Percentiles rank a stretch among this genome's conserved stretches.
Conservation (phyloP, 92 coral and sea anemone species). For the Muricea muricata region DNA sequence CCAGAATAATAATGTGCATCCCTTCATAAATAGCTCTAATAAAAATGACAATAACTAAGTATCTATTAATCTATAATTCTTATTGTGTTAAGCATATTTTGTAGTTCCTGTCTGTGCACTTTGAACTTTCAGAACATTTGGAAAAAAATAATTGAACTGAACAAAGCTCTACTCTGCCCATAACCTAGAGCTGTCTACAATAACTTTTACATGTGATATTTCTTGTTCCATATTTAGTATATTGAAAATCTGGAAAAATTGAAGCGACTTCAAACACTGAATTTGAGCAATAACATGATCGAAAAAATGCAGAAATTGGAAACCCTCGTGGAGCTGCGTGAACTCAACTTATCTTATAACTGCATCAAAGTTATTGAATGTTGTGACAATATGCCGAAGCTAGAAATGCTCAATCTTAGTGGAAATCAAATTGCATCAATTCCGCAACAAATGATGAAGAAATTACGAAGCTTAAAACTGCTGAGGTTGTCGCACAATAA, state of each 20-base stretch:
- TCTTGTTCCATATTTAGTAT: slow-evolving; percentile 63
- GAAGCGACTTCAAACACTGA: slow-evolving; percentile 72
- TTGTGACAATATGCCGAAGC: slow-evolving; percentile 70
- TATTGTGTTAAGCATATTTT: too few relatives aligned
- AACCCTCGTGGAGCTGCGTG: slow-evolving; percentile 76
- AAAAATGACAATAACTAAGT: too few relatives aligned
- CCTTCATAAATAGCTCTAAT: too few relatives aligned
- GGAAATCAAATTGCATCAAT: slow-evolving; percentile 78
- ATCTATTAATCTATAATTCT: too few relatives aligned
- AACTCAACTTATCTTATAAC: slow-evolving; percentile 88
- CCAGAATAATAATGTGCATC: too few relatives aligned
- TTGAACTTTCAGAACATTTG: too few relatives aligned
- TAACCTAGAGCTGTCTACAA: too few relatives aligned
- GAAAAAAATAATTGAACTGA: too few relatives aligned
- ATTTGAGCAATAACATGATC: slow-evolving; percentile 85
- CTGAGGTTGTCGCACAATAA: slow-evolving; percentile 81
- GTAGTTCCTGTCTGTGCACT: too few relatives aligned
- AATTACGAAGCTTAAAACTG: slow-evolving; percentile 75
- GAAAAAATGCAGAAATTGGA: slow-evolving; percentile 94
- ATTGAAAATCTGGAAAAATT: slow-evolving; percentile 89
- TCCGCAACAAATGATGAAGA: slow-evolving; percentile 80
- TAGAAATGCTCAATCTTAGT: slow-evolving; percentile 84
- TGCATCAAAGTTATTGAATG: slow-evolving; percentile 84
- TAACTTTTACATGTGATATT: too few relatives aligned
- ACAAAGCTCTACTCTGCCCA: too few relatives aligned